These are phyloP conservation scores for Myiopsitta monachus DNA, from an alignment of 2,113 vertebrate species.

Conservation along the genomic window DNA sequence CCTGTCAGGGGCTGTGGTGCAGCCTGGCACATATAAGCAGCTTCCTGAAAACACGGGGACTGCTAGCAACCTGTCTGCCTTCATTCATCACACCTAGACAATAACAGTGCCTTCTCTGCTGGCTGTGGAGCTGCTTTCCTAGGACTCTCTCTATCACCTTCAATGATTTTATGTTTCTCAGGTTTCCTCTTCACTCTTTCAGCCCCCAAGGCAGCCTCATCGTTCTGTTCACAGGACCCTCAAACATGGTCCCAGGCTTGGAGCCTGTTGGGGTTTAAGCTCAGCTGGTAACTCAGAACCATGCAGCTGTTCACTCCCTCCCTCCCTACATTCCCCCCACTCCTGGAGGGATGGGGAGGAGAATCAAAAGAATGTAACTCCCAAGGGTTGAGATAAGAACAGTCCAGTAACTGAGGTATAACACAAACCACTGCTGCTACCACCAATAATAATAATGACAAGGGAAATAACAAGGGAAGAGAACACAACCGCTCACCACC, in stretches of 20 bases:
- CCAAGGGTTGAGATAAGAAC: too few species aligned
- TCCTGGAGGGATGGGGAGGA: too few species aligned
- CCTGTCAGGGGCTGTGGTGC: not conserved
- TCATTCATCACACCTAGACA: rapidly evolving
- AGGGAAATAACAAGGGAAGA: too few species aligned
- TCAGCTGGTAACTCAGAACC: too few species aligned
- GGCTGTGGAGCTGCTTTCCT: not conserved
- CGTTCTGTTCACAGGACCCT: not conserved
- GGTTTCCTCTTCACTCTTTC: not conserved
- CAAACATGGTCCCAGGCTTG: not conserved
- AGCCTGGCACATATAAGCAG: not conserved
- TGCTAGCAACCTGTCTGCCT: not conserved
- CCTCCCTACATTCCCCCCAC: too few species aligned
- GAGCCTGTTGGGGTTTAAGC: not conserved
- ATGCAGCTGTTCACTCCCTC: too few species aligned
- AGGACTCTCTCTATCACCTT: not conserved
- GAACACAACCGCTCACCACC: too few species aligned
- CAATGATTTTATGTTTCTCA: not conserved
- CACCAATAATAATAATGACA: too few species aligned
- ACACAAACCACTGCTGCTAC: too few species aligned
- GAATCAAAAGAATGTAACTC: too few species aligned
- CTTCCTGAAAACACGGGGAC: not conserved
- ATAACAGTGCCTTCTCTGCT: not conserved
- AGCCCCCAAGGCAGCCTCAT: not conserved
- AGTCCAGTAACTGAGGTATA: too few species aligned